phyloP scores from a whole-genome alignment of 1,140 invertebrate genomes.

The Ceratina calcarata region DNA sequence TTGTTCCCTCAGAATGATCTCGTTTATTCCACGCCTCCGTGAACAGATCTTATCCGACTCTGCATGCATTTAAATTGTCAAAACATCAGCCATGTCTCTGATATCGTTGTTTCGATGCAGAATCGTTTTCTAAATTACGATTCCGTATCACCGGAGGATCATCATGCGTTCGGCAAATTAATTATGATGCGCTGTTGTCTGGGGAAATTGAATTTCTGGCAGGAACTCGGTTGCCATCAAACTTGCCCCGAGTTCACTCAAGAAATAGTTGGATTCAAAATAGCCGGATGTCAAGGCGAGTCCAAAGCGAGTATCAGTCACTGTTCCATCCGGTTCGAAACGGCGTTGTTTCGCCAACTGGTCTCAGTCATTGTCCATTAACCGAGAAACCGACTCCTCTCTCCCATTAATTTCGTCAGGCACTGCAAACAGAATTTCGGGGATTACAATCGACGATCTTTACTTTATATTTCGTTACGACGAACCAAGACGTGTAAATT shows the following conservation, averaged over 20 bases:
- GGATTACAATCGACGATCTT: background rate
- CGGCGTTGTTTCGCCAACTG: slow-evolving; percentile 69
- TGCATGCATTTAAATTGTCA: slow-evolving; percentile 19
- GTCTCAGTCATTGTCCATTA: slow-evolving; percentile 68
- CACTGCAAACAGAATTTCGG: background rate
- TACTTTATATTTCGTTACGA: background rate
- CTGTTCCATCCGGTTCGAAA: slow-evolving; percentile 64
- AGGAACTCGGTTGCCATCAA: background rate
- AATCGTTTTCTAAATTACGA: too few species aligned
- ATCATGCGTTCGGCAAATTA: too few species aligned
- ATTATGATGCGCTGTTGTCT: too few species aligned
- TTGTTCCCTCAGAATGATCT: background rate
- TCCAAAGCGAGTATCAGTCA: slow-evolving; percentile 62
- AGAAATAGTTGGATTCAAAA: slow-evolving; percentile 40
- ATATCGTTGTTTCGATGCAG: too few species aligned
- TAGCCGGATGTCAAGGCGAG: slow-evolving; percentile 10
- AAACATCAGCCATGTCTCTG: background rate
- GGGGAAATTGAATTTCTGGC: background rate
- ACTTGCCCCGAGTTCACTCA: background rate
- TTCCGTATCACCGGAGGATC: too few species aligned
- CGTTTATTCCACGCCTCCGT: background rate
- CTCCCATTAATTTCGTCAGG: slow-evolving; percentile 61
- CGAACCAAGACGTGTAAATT: too few species aligned
- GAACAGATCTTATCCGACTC: background rate
- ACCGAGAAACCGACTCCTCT: slow-evolving; percentile 36